phyloP scores from a whole-genome alignment of 2,888 invertebrate genomes.

The Drosophila neonasuta region DNA sequence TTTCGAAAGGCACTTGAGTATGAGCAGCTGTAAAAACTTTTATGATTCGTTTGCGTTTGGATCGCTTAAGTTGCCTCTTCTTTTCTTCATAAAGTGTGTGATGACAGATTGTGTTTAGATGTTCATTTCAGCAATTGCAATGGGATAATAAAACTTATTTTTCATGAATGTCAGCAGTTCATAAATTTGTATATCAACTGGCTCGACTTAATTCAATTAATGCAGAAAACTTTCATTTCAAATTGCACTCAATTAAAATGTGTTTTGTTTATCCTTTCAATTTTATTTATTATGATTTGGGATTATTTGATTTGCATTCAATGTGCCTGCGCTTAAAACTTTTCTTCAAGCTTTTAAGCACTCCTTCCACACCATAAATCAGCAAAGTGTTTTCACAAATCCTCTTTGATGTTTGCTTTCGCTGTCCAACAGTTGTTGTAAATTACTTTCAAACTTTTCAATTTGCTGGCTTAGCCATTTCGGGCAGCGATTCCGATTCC shows the following conservation, averaged over 20 bases:
- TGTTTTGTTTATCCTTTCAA: neutral
- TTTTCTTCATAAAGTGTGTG: neutral
- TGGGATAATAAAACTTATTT: slow-evolving; percentile 24
- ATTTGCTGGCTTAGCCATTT: slow-evolving; percentile 30
- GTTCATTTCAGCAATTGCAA: slow-evolving; percentile 25
- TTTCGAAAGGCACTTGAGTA: slow-evolving; percentile 50
- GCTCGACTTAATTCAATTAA: too few relatives aligned
- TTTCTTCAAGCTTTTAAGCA: slow-evolving; percentile 3
- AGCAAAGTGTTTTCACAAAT: slow-evolving; percentile 19
- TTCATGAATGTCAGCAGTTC: slow-evolving; percentile 11
- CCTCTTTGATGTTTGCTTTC: slow-evolving; percentile 12
- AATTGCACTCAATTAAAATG: too few relatives aligned
- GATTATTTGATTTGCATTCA: slow-evolving; percentile 2
- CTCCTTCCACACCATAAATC: slow-evolving; percentile 10
- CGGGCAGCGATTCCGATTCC: neutral
- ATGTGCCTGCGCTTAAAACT: slow-evolving; percentile 6
- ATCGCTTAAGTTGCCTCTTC: slow-evolving; percentile 7
- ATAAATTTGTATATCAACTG: neutral
- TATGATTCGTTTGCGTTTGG: slow-evolving; percentile 34
- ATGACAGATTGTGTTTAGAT: slow-evolving; percentile 27
- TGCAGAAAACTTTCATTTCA: too few relatives aligned
- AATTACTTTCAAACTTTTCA: slow-evolving; percentile 60
- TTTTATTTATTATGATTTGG: neutral
- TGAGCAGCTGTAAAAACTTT: slow-evolving; percentile 57
- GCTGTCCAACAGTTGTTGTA: slow-evolving; percentile 34